Evolutionary conservation across 2,797 vertebrate genomes (phyloP), one percentile per base, ranked within the genome.

Genomic region (Fistularia tabacaria): DNA sequence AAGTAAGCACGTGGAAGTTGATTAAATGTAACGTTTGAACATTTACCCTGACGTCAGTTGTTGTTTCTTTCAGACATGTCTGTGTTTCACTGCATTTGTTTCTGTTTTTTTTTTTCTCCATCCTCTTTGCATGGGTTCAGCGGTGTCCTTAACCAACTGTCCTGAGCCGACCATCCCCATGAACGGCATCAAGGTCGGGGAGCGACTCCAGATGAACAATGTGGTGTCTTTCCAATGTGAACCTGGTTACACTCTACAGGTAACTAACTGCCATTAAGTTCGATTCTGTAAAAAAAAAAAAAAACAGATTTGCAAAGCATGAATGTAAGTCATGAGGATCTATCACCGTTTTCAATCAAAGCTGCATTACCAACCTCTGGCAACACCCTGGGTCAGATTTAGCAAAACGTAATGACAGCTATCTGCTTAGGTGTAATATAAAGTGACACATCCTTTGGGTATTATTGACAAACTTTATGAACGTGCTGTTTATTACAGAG

Each of bases 151-250:
- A 51, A 94, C 95, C 80, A 98, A 87, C 80, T 99, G 97, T 72
- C 93, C 97, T 0, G 95, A 98, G 72, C 96, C 97, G 0, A 73
- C 93, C 0, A 73, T 99, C 6, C 97, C 97, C 0, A 94, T 95
- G 68, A 99, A 95, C 0, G 93, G 94, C 9, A 85, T 96, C 69
- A 98, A 96, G 87, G 69, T 92, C 0, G 97, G 97, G 0, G 97
- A 98, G 47, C 91, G 96, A 52, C 94, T 97, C 51, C 86, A 99
- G 74, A 96, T 99, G 91, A 98, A 97, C 50, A 95, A 95, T 0
- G 97, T 99, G 36, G 93, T 99, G 65, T 97, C 94, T 12, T 99
- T 99, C 85, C 95, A 95, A 66, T 99, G 97, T 43, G 96, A 99
- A 68, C 95, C 95, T 0, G 97, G 97, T 68, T 99, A 98, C 11